phyloP scores from a whole-genome alignment of 2,888 invertebrate species.

The Ennomos quercinarius region DNA sequence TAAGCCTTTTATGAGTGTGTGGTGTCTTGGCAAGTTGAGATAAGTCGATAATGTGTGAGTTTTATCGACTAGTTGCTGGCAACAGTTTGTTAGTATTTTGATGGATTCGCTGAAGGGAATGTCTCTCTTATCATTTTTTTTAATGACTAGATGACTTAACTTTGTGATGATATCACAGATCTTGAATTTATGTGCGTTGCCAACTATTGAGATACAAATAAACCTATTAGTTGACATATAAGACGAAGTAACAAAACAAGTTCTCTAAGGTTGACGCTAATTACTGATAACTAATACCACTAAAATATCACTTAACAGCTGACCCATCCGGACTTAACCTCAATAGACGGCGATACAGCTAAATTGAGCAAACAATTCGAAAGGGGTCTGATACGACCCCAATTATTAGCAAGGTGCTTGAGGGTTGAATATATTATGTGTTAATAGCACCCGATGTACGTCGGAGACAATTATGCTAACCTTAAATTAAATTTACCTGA shows the following conservation, averaged over 20 bases:
- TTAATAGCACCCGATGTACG: constrained; percentile 75
- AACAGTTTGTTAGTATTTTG: constrained; percentile 27
- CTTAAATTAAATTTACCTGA: constrained; percentile 82
- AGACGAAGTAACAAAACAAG: too few relatives aligned
- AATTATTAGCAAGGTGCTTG: constrained; percentile 83
- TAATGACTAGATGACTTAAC: too few relatives aligned
- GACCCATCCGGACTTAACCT: constrained; percentile 60
- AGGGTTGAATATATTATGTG: constrained; percentile 81
- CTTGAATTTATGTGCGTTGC: too few relatives aligned
- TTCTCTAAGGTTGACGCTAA: constrained; percentile 12
- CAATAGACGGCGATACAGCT: constrained; percentile 64
- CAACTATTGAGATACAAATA: too few relatives aligned
- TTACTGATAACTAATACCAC: constrained; percentile 45
- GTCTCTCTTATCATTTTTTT: too few relatives aligned
- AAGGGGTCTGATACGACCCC: constrained; percentile 69
- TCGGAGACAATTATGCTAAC: constrained; percentile 72
- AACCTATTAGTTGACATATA: too few relatives aligned
- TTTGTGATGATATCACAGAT: too few relatives aligned
- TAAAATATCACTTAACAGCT: constrained; percentile 62
- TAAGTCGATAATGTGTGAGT: constrained; percentile 64
- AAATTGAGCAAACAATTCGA: constrained; percentile 70
- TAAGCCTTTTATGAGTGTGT: constrained; percentile 69
- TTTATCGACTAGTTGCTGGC: constrained; percentile 48
- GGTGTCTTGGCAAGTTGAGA: constrained; percentile 65
- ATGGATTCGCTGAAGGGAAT: background rate